Evolutionary conservation across 2,888 invertebrate species (phyloP).

Genomic region (Notodonta ziczac): DNA sequence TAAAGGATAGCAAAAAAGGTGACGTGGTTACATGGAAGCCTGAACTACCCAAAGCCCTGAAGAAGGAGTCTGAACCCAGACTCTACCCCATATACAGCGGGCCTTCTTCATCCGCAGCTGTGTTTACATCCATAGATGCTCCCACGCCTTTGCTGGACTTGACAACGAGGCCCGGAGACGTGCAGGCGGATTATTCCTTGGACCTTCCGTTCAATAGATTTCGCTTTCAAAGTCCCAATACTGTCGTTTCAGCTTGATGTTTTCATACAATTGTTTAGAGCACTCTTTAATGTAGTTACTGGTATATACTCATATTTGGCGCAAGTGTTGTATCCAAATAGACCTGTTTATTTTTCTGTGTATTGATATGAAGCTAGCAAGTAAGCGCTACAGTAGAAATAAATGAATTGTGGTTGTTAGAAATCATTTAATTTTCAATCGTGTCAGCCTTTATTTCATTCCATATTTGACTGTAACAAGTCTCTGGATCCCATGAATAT

Average conservation of each 20-base stretch:
- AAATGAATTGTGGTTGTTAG: neutral
- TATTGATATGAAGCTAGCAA: conserved; percentile 47
- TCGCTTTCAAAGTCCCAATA: conserved; percentile 80
- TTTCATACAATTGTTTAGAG: conserved; percentile 60
- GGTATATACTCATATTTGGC: conserved; percentile 62
- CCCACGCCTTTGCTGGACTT: conserved; percentile 63
- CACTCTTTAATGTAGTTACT: conserved; percentile 59
- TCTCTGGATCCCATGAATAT: neutral
- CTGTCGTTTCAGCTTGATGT: conserved; percentile 80
- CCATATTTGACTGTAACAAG: neutral
- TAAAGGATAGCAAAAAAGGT: conserved; percentile 29
- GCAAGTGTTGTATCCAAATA: conserved; percentile 69
- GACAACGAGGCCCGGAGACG: conserved; percentile 72
- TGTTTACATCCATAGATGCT: conserved; percentile 60
- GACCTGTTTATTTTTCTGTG: conserved; percentile 59
- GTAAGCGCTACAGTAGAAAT: neutral
- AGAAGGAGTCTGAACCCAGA: conserved; percentile 53
- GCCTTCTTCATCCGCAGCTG: conserved; percentile 41
- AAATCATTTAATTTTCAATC: neutral
- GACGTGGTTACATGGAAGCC: conserved; percentile 54
- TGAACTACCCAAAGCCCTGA: conserved; percentile 48
- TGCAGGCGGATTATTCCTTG: conserved; percentile 77
- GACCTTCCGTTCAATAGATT: conserved; percentile 79
- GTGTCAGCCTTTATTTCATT: neutral
- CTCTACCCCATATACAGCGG: conserved; percentile 63